Evolutionary conservation across 1,140 invertebrate genomes (phyloP).

Genomic region (Harlomillsia oculata): DNA sequence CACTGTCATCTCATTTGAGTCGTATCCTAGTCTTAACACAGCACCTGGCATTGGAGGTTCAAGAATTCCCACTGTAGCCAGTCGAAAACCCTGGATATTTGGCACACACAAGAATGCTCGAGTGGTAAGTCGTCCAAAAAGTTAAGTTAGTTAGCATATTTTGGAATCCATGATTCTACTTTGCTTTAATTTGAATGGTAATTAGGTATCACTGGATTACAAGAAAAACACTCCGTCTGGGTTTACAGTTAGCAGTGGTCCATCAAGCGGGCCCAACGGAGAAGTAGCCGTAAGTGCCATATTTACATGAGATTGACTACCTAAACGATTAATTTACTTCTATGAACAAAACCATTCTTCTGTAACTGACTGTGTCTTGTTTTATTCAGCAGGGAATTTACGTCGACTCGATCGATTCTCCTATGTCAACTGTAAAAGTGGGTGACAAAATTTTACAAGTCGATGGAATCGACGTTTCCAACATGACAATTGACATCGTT

Average conservation of each 20-base stretch:
- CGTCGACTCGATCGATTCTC: constrained; percentile 47
- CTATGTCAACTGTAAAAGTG: constrained; percentile 46
- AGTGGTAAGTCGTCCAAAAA: constrained; percentile 40
- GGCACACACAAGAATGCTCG: constrained; percentile 52
- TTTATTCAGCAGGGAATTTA: constrained; percentile 47
- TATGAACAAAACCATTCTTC: neutral
- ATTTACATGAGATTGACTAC: too few relatives aligned
- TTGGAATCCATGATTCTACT: constrained; percentile 9
- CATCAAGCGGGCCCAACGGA: constrained; percentile 13
- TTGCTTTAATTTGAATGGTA: constrained; percentile 26
- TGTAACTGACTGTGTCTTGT: neutral
- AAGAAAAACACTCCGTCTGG: constrained; percentile 36
- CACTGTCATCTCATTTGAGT: too few relatives aligned
- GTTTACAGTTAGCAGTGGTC: constrained; percentile 39
- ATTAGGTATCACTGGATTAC: constrained; percentile 45
- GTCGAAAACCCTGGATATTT: constrained; percentile 48
- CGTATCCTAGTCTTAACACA: constrained; percentile 11
- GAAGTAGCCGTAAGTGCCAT: constrained; percentile 22
- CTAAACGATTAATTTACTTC: too few relatives aligned
- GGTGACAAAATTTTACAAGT: constrained; percentile 54
- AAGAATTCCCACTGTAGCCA: constrained; percentile 16
- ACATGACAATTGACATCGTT: constrained; percentile 37
- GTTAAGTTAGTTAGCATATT: neutral
- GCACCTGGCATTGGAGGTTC: constrained; percentile 5
- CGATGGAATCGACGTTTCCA: constrained; percentile 52